Conservation (phyloP, 2,888 invertebrate species). For the Tenthredo mesomela region DNA sequence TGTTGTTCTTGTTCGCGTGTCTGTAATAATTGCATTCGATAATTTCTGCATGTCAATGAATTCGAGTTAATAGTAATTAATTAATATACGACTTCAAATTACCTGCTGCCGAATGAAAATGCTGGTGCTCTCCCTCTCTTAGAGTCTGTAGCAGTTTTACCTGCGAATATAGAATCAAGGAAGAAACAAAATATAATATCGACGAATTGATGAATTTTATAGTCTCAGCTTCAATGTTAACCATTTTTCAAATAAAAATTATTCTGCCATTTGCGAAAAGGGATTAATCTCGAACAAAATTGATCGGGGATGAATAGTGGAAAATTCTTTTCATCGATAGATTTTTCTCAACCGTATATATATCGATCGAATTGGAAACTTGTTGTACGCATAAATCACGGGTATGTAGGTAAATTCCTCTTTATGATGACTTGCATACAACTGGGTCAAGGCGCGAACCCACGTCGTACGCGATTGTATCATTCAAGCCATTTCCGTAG, state of each 20-base stretch:
- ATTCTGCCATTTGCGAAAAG: no score
- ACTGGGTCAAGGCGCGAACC: slow-evolving; percentile 41
- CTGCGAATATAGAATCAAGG: slow-evolving; percentile 76
- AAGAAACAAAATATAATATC: slow-evolving; percentile 44
- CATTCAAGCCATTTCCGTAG: slow-evolving; percentile 40
- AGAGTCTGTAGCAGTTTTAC: slow-evolving; percentile 88
- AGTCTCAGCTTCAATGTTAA: no score
- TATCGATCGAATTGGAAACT: background rate
- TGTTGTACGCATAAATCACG: background rate
- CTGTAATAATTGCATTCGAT: slow-evolving; percentile 67
- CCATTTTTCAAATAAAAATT: no score
- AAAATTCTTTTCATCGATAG: background rate
- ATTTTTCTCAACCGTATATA: background rate
- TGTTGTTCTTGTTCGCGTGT: slow-evolving; percentile 79
- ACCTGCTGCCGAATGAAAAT: slow-evolving; percentile 88
- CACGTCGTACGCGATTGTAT: background rate
- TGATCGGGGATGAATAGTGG: background rate
- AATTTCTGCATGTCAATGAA: slow-evolving; percentile 24
- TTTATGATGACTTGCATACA: slow-evolving; percentile 4
- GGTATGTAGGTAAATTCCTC: slow-evolving; percentile 19
- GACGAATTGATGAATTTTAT: no score
- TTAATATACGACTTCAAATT: slow-evolving; percentile 50
- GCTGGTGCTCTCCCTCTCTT: slow-evolving; percentile 89
- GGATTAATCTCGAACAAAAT: background rate
- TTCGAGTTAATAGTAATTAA: slow-evolving; percentile 1